Evolutionary conservation across 2,888 invertebrate genomes (phyloP).

Genomic region (Anoplius nigerrimus): DNA sequence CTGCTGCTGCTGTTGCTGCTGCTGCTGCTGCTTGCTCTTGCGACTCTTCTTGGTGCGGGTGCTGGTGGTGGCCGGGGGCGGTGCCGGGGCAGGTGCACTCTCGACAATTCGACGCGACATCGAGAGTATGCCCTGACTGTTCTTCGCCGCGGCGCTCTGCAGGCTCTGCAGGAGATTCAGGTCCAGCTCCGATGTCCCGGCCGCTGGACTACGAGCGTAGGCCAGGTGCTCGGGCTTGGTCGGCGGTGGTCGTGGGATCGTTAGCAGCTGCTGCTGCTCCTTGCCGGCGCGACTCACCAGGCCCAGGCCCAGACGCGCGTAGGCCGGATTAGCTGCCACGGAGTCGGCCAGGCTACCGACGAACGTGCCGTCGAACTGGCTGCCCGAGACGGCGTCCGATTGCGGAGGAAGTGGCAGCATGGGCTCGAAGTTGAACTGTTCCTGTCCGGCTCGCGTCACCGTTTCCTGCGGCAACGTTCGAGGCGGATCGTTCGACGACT

Average conservation of each 20-base stretch:
- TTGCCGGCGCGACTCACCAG: constrained; percentile 65
- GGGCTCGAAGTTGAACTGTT: constrained; percentile 69
- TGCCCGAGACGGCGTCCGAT: constrained; percentile 59
- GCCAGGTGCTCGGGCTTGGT: constrained; percentile 70
- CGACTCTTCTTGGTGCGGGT: constrained; percentile 57
- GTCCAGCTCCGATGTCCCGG: constrained; percentile 64
- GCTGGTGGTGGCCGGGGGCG: constrained; percentile 29
- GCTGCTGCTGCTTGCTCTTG: constrained; percentile 55
- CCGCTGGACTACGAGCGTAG: constrained; percentile 58
- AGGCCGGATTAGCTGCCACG: constrained; percentile 65
- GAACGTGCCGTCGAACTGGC: constrained; percentile 68
- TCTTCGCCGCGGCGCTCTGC: constrained; percentile 65
- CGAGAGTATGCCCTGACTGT: constrained; percentile 58
- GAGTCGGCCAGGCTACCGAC: constrained; percentile 66
- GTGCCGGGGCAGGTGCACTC: constrained; percentile 52
- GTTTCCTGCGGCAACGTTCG: constrained; percentile 58
- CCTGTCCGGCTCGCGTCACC: constrained; percentile 56
- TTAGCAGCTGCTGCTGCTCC: constrained; percentile 68
- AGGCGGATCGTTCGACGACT: constrained; percentile 50
- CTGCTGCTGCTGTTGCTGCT: constrained; percentile 49
- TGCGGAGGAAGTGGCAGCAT: constrained; percentile 65
- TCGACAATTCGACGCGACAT: constrained; percentile 72
- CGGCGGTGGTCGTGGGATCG: constrained; percentile 69
- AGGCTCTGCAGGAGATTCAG: constrained; percentile 68
- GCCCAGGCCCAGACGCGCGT: constrained; percentile 68